Evolutionary conservation across 2,888 invertebrate species (phyloP), one percentile per base, ranked within the genome.

Genomic region (Polyommatus icarus): DNA sequence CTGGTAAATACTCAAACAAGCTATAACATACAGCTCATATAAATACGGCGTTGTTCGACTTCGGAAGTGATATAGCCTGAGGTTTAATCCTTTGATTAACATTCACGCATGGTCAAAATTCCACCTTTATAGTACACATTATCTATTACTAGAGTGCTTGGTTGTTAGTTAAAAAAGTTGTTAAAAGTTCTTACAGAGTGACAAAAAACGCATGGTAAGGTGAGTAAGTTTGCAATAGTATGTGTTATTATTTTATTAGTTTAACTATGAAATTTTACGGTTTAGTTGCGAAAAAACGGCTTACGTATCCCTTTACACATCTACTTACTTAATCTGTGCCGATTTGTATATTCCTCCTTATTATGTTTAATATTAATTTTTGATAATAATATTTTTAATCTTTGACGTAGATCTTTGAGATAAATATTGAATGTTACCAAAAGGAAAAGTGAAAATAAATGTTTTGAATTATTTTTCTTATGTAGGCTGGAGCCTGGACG

Each of bases 11-110:
- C 29, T 32, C 15, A 32, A 32, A 29, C 12, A 29, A 12, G 24
- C 8, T 24, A 61, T 67, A 67, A 29, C 18, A 67, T 24, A 67
- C 29, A 29, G 18, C 36, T 18, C 71, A 71, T 72, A 72, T 40
- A 72, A 72, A 72, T 72, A 72, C 72, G 18, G 24, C 50, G 5
- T 46, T 75, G 29, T 75, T 54, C 50, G 50, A 12, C 46, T 46
- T 73, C 12, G 7, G 3, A 15, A 61, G 24, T 61, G 15, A 12
- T 15, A 24, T 61, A 29, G 67, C 15, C 12, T 32, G 29, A 67
- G 67, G 29, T 67, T 24, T 24, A 18, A 24, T 20, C 6, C 3
- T 61, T 67, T 67, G 12, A 6, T 29, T 12, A 10, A 3, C 10
- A 46, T 46, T 46, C 46, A 46, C 46, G 46, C 46, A 61, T 61